phyloP scores from a whole-genome alignment of 2,797 vertebrate genomes.

The Sandelia bainsii region DNA sequence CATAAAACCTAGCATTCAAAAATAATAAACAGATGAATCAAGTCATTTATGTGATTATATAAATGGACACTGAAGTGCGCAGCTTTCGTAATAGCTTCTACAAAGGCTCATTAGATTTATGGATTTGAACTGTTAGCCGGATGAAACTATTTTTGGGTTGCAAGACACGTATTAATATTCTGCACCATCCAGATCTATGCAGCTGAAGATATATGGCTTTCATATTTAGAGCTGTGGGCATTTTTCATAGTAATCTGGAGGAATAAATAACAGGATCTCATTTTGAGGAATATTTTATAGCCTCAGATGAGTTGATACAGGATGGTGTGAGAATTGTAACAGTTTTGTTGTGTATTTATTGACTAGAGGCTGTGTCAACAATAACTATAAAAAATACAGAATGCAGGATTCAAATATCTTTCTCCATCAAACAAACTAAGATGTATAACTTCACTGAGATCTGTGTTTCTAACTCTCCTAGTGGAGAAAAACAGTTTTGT shows the following conservation, averaged over 20 bases:
- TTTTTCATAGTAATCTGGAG: conserved; percentile 34
- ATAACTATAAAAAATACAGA: neutral
- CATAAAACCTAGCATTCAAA: neutral
- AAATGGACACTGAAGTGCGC: conserved; percentile 4
- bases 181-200: conserved; percentile 31
- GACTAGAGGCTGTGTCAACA: neutral
- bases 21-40: neutral
- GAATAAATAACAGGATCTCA: conserved; percentile 38
- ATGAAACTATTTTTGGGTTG: conserved; percentile 60
- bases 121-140: conserved; percentile 34
- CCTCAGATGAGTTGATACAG: conserved; percentile 18
- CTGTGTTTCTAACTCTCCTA: neutral
- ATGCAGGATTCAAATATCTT: neutral
- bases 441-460: neutral
- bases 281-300: conserved; percentile 28
- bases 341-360: neutral
- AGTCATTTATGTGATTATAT: neutral
- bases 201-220: conserved; percentile 47
- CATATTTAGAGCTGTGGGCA: conserved; percentile 42
- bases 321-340: neutral
- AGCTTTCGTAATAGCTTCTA: neutral
- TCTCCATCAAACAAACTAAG: conserved; percentile 1
- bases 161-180: conserved; percentile 55
- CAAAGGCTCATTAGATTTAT: conserved; percentile 51
- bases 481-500: neutral